A percentile compares a stretch with the other conserved stretches of the same genome.
Conservation (phyloP, 2,888 invertebrate species). For the Cheilosia variabilis region DNA sequence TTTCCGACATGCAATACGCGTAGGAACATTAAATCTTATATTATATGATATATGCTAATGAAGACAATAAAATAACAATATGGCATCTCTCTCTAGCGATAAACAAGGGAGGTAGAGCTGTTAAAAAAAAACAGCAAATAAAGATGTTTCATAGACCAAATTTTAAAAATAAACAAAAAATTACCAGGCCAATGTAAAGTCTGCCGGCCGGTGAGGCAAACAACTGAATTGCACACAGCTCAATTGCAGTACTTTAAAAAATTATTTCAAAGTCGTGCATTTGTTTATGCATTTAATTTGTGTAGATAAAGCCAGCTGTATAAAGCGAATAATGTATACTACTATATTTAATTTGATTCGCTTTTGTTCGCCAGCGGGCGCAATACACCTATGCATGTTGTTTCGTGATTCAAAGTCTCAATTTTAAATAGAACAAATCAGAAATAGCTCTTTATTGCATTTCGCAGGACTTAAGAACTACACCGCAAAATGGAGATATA, state of each 20-base stretch:
- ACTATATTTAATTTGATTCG: too few species aligned
- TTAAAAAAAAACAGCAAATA: background rate
- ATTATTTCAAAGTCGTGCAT: background rate
- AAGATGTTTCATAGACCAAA: background rate
- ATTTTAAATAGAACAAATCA: too few species aligned
- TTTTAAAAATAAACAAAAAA: conserved; percentile 2
- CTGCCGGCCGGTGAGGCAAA: background rate
- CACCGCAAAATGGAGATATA: too few species aligned
- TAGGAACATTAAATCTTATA: too few species aligned
- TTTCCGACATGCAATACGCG: too few species aligned
- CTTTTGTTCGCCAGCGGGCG: too few species aligned
- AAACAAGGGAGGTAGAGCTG: background rate
- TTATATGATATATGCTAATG: background rate
- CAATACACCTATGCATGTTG: too few species aligned
- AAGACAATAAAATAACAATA: conserved; percentile 6
- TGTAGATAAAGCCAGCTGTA: background rate
- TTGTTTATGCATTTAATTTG: background rate
- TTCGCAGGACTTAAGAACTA: too few species aligned
- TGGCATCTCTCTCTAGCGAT: background rate
- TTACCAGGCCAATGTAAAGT: background rate
- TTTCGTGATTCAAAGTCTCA: too few species aligned
- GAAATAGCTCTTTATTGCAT: too few species aligned
- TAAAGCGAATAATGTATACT: too few species aligned
- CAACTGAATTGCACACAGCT: background rate
- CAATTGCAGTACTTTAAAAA: background rate